A percentile compares a stretch with the other conserved stretches of the same genome.
phyloP scores from a whole-genome alignment of 2,113 vertebrate species.

The Galeopterus variegatus region DNA sequence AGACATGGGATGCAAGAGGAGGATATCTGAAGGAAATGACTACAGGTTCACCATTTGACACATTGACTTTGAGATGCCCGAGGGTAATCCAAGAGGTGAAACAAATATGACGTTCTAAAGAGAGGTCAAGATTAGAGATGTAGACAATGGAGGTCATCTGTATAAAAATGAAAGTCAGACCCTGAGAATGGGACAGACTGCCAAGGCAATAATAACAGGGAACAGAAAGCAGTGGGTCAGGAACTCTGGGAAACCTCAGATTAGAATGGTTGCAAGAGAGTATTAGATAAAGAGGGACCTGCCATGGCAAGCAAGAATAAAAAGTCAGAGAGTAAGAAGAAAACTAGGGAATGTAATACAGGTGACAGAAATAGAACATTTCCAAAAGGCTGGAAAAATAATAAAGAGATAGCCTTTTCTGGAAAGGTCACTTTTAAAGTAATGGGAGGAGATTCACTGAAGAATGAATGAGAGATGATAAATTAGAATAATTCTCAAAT shows the following conservation, averaged over 20 bases:
- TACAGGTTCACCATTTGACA: neutral
- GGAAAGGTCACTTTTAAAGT: neutral
- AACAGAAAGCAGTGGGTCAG: neutral
- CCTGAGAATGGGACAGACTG: neutral
- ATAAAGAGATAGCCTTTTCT: neutral
- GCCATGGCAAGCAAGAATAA: neutral
- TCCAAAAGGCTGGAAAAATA: neutral
- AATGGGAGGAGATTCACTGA: neutral
- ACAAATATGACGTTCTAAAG: neutral
- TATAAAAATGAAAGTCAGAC: neutral
- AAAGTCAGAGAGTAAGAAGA: neutral
- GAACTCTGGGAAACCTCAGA: neutral
- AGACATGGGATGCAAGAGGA: neutral
- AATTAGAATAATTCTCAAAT: slow-evolving; percentile 19
- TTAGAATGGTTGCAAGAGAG: neutral
- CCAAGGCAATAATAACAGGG: neutral
- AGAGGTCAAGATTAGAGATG: neutral
- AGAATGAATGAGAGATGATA: neutral
- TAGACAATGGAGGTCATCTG: neutral
- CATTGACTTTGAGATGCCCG: neutral
- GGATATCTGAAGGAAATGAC: neutral
- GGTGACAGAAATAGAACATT: neutral
- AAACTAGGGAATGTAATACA: neutral
- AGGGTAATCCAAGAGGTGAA: neutral
- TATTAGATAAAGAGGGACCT: neutral